These are phyloP conservation scores for Nowickia ferox DNA, from an alignment of 2,888 invertebrate genomes.

Conservation along the genomic window DNA sequence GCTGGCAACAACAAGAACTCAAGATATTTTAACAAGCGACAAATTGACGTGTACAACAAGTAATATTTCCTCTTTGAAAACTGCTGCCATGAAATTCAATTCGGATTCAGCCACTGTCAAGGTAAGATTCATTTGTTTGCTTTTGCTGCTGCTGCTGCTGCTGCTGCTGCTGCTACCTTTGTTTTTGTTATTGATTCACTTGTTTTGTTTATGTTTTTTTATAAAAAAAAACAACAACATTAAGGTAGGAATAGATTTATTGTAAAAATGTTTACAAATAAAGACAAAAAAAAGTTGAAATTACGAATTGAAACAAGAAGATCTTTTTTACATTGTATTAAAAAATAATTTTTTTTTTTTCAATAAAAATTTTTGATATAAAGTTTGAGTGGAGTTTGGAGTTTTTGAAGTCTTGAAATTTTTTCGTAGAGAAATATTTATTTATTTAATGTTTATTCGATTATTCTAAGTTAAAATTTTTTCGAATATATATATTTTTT, in stretches of 20 bases:
- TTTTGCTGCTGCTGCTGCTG: slow-evolving; percentile 36
- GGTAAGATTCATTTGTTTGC: slow-evolving; percentile 75
- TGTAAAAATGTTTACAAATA: slow-evolving; percentile 23
- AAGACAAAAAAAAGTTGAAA: neutral
- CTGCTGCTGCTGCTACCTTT: neutral
- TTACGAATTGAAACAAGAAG: too few relatives aligned
- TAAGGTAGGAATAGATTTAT: slow-evolving; percentile 3
- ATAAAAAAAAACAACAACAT: neutral
- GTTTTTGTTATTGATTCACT: slow-evolving; percentile 22
- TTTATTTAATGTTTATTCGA: too few relatives aligned
- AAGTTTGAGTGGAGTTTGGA: too few relatives aligned
- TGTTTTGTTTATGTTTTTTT: slow-evolving; percentile 47
- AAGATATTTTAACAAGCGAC: slow-evolving; percentile 59
- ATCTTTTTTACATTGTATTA: slow-evolving; percentile 50
- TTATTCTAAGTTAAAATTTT: too few relatives aligned
- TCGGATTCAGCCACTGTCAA: slow-evolving; percentile 78
- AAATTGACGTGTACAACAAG: slow-evolving; percentile 59
- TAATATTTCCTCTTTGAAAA: slow-evolving; percentile 62
- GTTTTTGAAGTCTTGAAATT: too few relatives aligned
- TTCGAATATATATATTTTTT: too few relatives aligned
- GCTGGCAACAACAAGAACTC: slow-evolving; percentile 60
- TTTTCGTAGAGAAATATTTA: too few relatives aligned
- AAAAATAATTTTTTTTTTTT: slow-evolving; percentile 48
- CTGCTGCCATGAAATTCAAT: slow-evolving; percentile 77
- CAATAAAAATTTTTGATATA: too few relatives aligned